Percentiles rank a stretch among this genome's conserved stretches.
These are phyloP conservation scores for Cetoscarus ocellatus DNA, from an alignment of 2,797 vertebrate species.

Conservation along the genomic window DNA sequence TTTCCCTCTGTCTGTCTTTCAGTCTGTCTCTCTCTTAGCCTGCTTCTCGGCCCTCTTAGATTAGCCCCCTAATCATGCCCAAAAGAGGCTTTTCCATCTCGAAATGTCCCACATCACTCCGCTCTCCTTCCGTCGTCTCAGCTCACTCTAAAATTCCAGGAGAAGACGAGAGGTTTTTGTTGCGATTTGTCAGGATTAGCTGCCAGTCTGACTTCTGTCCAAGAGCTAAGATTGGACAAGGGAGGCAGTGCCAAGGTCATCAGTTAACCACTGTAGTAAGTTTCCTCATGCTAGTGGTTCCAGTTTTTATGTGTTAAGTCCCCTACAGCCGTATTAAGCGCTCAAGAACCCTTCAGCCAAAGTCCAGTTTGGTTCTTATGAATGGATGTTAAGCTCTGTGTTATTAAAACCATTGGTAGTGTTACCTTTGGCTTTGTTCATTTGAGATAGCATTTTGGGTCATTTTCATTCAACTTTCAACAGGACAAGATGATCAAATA, in stretches of 20 bases:
- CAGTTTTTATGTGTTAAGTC: neutral
- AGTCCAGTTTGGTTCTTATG: too few species aligned
- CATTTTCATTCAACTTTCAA: too few species aligned
- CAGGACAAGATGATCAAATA: too few species aligned
- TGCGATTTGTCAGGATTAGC: slow-evolving; percentile 62
- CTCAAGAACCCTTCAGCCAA: too few species aligned
- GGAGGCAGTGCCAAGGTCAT: slow-evolving; percentile 43
- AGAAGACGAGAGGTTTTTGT: slow-evolving; percentile 30
- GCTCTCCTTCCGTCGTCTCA: slow-evolving; percentile 34
- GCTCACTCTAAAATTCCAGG: slow-evolving; percentile 34
- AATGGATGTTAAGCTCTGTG: too few species aligned
- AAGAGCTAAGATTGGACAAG: slow-evolving; percentile 27
- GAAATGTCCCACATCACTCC: slow-evolving; percentile 44
- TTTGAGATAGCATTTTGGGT: too few species aligned
- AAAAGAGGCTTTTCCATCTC: slow-evolving; percentile 70
- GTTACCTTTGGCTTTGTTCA: too few species aligned
- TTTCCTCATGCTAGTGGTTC: neutral
- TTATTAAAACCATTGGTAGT: too few species aligned
- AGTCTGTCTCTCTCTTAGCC: slow-evolving; percentile 19
- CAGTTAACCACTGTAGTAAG: neutral
- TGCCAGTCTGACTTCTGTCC: slow-evolving; percentile 40
- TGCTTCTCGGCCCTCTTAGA: slow-evolving; percentile 47
- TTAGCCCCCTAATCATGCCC: slow-evolving; percentile 67
- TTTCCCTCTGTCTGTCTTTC: slow-evolving; percentile 1
- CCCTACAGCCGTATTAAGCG: neutral